These are phyloP conservation scores for Esox lucius DNA, from an alignment of 2,797 vertebrate species.

Conservation along the genomic window DNA sequence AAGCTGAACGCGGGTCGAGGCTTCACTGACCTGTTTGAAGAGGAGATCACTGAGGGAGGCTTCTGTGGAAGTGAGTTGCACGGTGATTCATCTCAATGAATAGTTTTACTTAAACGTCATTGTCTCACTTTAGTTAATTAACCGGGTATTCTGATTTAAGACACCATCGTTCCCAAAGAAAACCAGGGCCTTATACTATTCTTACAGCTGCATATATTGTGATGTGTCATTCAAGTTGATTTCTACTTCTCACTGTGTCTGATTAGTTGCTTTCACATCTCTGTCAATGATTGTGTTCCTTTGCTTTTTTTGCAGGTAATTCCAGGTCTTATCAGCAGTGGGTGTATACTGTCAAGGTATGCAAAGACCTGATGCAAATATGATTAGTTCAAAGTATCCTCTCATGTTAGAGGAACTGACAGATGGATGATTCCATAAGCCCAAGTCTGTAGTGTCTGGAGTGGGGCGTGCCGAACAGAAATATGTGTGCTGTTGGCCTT, in stretches of 20 bases:
- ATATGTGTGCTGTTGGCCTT: constrained; percentile 38
- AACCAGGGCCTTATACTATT: neutral
- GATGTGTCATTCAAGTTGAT: neutral
- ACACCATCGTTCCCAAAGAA: neutral
- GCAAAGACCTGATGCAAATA: constrained; percentile 16
- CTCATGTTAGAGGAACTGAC: neutral
- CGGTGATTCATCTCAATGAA: neutral
- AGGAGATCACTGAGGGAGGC: constrained; percentile 94
- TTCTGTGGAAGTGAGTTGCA: constrained; percentile 89
- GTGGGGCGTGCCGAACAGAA: neutral
- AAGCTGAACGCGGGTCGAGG: constrained; percentile 94
- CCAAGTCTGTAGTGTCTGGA: neutral
- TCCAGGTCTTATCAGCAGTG: constrained; percentile 92
- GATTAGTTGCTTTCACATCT: neutral
- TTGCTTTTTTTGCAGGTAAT: constrained; percentile 78
- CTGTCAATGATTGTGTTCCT: constrained; percentile 36
- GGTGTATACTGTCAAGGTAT: constrained; percentile 95
- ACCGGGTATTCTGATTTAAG: neutral
- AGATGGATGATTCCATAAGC: neutral
- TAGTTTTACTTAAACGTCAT: neutral
- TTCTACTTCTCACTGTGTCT: neutral
- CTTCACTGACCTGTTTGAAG: constrained; percentile 94
- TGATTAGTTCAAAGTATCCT: neutral
- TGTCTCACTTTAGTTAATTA: neutral
- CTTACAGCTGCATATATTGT: neutral